A percentile compares a stretch with the other conserved stretches of the same genome.
Conservation (phyloP, 2,888 invertebrate genomes). For the Nowickia ferox region DNA sequence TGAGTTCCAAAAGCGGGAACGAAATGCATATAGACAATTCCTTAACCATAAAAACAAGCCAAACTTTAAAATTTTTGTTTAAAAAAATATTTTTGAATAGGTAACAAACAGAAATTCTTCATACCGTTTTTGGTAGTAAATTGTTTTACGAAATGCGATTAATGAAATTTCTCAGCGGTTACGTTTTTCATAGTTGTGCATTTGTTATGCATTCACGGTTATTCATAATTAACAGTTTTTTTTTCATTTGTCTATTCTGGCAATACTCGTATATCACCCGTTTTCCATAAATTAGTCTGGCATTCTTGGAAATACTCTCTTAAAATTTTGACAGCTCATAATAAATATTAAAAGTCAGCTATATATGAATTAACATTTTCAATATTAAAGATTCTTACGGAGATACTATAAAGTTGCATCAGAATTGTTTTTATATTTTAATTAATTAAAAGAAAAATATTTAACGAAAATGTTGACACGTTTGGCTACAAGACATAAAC, state of each 20-base stretch:
- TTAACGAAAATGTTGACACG: slow-evolving; percentile 74
- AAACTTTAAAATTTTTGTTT: too few relatives aligned
- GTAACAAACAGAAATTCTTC: too few relatives aligned
- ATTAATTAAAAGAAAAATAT: neutral
- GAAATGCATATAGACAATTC: too few relatives aligned
- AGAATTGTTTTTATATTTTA: slow-evolving; percentile 15
- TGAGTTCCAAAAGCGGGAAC: too few relatives aligned
- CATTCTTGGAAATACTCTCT: slow-evolving; percentile 27
- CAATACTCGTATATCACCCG: neutral
- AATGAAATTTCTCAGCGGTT: too few relatives aligned
- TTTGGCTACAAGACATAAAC: slow-evolving; percentile 64
- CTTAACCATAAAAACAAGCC: too few relatives aligned
- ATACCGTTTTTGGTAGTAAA: too few relatives aligned
- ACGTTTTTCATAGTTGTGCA: too few relatives aligned
- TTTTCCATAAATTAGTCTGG: slow-evolving; percentile 1
- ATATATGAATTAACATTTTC: slow-evolving; percentile 48
- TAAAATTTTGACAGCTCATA: slow-evolving; percentile 46
- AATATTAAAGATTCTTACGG: slow-evolving; percentile 49
- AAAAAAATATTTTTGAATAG: too few relatives aligned
- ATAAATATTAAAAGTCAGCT: slow-evolving; percentile 21
- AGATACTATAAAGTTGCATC: slow-evolving; percentile 55
- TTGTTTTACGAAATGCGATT: too few relatives aligned
- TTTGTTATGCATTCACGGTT: too few relatives aligned
- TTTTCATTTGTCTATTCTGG: neutral
- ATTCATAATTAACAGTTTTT: too few relatives aligned